Conservation (phyloP, 2,888 invertebrate genomes). For the Meghimatium bilineatum region DNA sequence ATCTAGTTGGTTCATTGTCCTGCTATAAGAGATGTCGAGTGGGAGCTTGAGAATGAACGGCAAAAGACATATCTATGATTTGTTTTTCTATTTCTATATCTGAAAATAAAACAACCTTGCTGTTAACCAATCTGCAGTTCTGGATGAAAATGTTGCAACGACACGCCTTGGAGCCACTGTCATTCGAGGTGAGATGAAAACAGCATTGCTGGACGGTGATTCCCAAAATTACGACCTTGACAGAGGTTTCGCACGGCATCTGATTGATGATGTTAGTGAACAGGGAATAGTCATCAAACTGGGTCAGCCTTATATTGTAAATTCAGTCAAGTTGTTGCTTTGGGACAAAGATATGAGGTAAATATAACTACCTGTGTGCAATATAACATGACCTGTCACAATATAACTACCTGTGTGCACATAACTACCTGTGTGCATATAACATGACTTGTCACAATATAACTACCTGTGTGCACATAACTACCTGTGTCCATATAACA, state of each 20-base stretch:
- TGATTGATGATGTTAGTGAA: slow-evolving; percentile 84
- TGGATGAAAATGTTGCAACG: slow-evolving; percentile 94
- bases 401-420: no score
- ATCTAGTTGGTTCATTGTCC: no score
- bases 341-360: slow-evolving; percentile 94
- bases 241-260: slow-evolving; percentile 91
- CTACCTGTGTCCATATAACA: no score
- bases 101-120: background rate
- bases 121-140: slow-evolving; percentile 79
- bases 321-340: slow-evolving; percentile 92
- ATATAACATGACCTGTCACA: no score
- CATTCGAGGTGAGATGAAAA: slow-evolving; percentile 91
- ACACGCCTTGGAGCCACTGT: slow-evolving; percentile 89
- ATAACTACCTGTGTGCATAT: no score
- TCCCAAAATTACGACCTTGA: slow-evolving; percentile 81
- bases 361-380: slow-evolving; percentile 40
- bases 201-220: slow-evolving; percentile 93
- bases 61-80: background rate
- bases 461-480: no score
- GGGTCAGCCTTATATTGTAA: slow-evolving; percentile 87
- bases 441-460: no score
- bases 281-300: slow-evolving; percentile 91
- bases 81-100: background rate
- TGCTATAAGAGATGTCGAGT: no score
- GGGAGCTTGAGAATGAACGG: no score